Evolutionary conservation across 2,888 invertebrate genomes (phyloP), one percentile per base, ranked within the genome.

Genomic region (Anthophora plumipes): DNA sequence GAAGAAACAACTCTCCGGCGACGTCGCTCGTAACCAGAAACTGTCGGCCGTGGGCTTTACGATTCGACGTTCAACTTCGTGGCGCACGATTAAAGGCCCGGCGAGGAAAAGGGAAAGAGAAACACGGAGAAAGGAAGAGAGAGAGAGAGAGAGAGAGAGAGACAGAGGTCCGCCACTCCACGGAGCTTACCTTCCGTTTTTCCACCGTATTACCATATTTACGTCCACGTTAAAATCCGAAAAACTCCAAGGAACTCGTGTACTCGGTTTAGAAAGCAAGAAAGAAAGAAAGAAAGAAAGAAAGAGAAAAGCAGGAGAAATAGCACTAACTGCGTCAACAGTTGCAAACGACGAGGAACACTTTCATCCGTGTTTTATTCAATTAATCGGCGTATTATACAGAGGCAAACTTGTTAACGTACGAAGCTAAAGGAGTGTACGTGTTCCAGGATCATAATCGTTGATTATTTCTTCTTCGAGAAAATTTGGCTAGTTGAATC

Each of bases 1-100:
- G 75, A 77, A 77, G 79, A 81, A 79, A 76, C 77, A 87, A 78
- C 74, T 70, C 74, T 70, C 68, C 64, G 75, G 70, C 73, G 75
- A 77, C 74, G 67, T 60, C 70, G 68, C 66, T 71, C 71, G 67
- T 59, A 80, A 80, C 79, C 78, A 60, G 78, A 79, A 81, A 84
- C 77, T 81, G 67, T 52, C 66, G 50, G 50, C 31, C 2, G 59
- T 54, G 77, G 76, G 73, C 61, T 76, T 63, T 73, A 76, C 75
- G 59, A 39, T 64, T 54, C 69, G 57, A 64, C 72, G 74, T 61
- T 22, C 52, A 80, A 83, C 57, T 80, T 74, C 54, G 55, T 66
- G 63, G 48, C 39, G 46, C 54, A 31, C 55, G 77, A 80, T 82
- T 80, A 82, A 75, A 82, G 75, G 66, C 64, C 60, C 41, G 43